Percentiles rank a stretch among this genome's conserved stretches.
These are phyloP conservation scores for Alauda arvensis DNA, from an alignment of 2,797 vertebrate species.

Conservation along the genomic window DNA sequence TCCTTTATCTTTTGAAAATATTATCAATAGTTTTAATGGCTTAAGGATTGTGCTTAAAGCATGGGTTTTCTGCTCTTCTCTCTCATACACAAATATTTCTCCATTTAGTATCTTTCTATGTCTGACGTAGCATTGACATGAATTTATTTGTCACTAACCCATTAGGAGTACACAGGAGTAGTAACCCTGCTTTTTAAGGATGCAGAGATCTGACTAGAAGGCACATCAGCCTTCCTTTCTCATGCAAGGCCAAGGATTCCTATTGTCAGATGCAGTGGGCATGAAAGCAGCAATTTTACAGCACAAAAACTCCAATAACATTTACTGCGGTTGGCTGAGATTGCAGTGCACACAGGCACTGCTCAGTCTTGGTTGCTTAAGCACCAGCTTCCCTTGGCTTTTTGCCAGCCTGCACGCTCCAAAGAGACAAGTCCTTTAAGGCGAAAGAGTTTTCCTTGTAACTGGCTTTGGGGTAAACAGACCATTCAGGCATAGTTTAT, in stretches of 20 bases:
- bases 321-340: conserved; percentile 75
- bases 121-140: conserved; percentile 35
- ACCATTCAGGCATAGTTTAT: conserved; percentile 74
- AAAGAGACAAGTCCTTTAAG: conserved; percentile 75
- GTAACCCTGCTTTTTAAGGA: conserved; percentile 56
- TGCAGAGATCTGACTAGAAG: conserved; percentile 66
- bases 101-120: conserved; percentile 27
- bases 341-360: conserved; percentile 72
- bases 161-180: conserved; percentile 53
- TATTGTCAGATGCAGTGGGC: conserved; percentile 82
- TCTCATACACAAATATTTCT: conserved; percentile 3
- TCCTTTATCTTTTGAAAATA: neutral
- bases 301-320: conserved; percentile 83
- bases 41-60: neutral
- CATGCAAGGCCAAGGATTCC: conserved; percentile 71
- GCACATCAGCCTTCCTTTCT: conserved; percentile 56
- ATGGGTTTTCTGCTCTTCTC: conserved; percentile 6
- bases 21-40: neutral
- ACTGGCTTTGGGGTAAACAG: conserved; percentile 75
- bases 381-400: conserved; percentile 77
- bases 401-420: conserved; percentile 71
- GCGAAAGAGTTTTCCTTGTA: conserved; percentile 68
- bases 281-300: conserved; percentile 89
- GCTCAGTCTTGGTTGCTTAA: conserved; percentile 78
- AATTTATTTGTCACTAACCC: conserved; percentile 65